Percentiles rank a stretch among this genome's conserved stretches.
phyloP scores from a whole-genome alignment of 2,113 vertebrate species.

The Butorides virescens region DNA sequence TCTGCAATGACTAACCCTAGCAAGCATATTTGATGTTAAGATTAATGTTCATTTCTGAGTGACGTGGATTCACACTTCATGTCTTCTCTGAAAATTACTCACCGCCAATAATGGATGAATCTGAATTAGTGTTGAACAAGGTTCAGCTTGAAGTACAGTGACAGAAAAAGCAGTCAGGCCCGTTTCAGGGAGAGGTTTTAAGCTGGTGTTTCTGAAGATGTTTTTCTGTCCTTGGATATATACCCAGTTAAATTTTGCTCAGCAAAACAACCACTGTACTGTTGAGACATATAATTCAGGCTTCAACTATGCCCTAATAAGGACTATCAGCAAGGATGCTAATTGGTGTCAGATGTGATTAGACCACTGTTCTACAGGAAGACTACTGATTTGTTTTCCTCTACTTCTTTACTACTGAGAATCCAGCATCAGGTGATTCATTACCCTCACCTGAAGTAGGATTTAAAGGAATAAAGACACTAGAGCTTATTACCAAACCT shows the following conservation, averaged over 20 bases:
- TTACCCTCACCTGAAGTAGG: neutral
- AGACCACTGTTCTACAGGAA: constrained; percentile 9
- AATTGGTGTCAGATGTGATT: constrained; percentile 35
- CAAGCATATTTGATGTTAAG: neutral
- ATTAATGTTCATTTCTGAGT: neutral
- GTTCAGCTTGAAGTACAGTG: neutral
- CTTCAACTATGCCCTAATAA: neutral
- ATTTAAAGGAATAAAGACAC: neutral
- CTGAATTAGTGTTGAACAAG: neutral
- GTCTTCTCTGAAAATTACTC: neutral
- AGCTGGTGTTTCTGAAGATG: neutral
- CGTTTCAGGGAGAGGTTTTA: neutral
- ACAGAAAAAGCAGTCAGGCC: neutral
- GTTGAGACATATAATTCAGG: neutral
- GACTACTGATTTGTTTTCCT: neutral
- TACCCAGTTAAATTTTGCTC: neutral
- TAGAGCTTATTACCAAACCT: neutral
- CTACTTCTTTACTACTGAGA: neutral
- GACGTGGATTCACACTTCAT: neutral
- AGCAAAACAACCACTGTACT: neutral
- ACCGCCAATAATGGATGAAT: neutral
- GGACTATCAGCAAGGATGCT: neutral
- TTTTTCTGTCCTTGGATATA: neutral
- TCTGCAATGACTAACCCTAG: neutral
- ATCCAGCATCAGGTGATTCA: neutral